Percentiles rank a stretch among this genome's conserved stretches.
These are phyloP conservation scores for Eutolmus rufibarbis DNA, from an alignment of 2,888 invertebrate genomes.

Conservation along the genomic window DNA sequence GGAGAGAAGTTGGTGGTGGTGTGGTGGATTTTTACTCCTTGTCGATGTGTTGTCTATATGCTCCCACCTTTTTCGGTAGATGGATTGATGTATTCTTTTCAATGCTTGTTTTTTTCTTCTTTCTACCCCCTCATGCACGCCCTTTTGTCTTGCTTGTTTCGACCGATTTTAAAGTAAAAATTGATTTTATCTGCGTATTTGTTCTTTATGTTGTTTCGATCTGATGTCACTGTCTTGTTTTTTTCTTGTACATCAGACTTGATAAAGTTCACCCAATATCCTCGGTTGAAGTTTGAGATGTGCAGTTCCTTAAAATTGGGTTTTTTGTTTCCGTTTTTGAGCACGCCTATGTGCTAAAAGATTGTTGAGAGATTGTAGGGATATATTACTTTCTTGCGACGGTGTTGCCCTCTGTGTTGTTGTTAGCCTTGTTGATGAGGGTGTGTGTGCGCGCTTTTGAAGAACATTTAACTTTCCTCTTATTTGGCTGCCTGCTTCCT, in stretches of 20 bases:
- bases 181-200: not conserved
- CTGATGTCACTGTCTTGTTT: not conserved
- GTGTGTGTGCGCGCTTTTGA: constrained; percentile 2
- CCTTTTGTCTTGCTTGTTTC: not conserved
- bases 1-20: not conserved
- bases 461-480: constrained; percentile 3
- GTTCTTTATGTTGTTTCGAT: not conserved
- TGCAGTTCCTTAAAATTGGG: not conserved
- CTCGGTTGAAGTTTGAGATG: not conserved
- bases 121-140: not conserved
- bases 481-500: not conserved
- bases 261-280: not conserved
- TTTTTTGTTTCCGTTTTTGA: not conserved
- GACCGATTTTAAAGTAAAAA: not conserved
- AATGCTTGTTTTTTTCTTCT: not conserved
- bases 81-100: not conserved
- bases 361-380: not conserved
- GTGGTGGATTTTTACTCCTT: not conserved
- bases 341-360: not conserved
- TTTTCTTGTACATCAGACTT: not conserved
- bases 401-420: not conserved
- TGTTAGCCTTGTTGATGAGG: not conserved
- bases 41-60: not conserved
- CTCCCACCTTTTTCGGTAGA: not conserved
- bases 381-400: not conserved